Percentiles rank a stretch among this genome's conserved stretches.
These are phyloP conservation scores for Vanessa atalanta DNA, from an alignment of 1,140 invertebrate species.

Conservation along the genomic window DNA sequence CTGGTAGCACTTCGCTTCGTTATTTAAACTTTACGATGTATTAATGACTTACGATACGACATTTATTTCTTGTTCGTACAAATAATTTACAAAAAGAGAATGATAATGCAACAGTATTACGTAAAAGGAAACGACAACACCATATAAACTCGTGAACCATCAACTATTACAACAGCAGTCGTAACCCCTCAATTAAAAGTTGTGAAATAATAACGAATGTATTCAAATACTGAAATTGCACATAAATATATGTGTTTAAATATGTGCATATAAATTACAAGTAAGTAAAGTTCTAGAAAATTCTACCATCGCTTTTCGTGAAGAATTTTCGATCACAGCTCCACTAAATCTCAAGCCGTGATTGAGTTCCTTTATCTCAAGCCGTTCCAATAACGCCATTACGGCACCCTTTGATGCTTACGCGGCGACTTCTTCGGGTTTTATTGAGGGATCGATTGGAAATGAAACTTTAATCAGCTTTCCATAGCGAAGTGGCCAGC, in stretches of 20 bases:
- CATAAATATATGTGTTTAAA: neutral
- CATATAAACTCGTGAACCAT: too few species aligned
- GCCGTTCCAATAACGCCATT: constrained; percentile 26
- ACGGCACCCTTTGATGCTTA: constrained; percentile 22
- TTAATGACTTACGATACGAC: too few species aligned
- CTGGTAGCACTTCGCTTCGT: too few species aligned
- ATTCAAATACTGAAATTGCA: too few species aligned
- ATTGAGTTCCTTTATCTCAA: constrained; percentile 26
- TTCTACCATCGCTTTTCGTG: neutral
- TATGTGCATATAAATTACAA: neutral
- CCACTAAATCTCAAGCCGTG: constrained; percentile 10
- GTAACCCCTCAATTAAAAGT: too few species aligned
- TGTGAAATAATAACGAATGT: too few species aligned
- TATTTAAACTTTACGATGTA: too few species aligned
- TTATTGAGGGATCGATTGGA: constrained; percentile 26
- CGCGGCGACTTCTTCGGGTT: constrained; percentile 18
- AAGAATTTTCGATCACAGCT: constrained; percentile 8
- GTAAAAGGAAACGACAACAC: too few species aligned
- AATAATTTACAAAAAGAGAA: too few species aligned
- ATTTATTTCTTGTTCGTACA: too few species aligned
- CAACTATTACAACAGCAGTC: too few species aligned
- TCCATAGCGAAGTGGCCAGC: constrained; percentile 13
- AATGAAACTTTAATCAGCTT: constrained; percentile 26
- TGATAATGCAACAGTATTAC: too few species aligned
- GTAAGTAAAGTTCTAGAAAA: neutral